These are phyloP conservation scores for Pristionchus japonicus DNA, from an alignment of 2,888 invertebrate species.

Conservation along the genomic window DNA sequence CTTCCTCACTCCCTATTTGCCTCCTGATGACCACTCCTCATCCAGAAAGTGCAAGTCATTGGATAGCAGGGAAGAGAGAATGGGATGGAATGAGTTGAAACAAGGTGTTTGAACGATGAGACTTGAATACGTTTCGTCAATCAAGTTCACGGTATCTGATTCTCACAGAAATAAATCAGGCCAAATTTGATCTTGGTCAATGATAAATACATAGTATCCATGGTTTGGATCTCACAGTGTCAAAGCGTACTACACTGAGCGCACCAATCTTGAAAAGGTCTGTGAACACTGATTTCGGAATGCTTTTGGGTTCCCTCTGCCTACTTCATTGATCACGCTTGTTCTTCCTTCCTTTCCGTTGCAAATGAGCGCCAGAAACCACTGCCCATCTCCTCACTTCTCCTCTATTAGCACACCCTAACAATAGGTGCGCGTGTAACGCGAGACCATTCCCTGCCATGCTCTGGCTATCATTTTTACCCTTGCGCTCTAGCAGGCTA, in stretches of 20 bases:
- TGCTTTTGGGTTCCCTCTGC: no score
- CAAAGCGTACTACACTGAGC: no score
- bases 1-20: neutral
- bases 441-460: neutral
- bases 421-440: slow-evolving; percentile 17
- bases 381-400: neutral
- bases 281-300: no score
- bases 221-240: no score
- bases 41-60: neutral
- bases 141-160: no score
- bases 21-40: neutral
- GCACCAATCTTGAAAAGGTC: no score
- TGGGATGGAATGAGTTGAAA: neutral
- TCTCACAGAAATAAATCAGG: no score
- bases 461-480: neutral
- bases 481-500: neutral
- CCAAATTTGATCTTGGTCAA: no score
- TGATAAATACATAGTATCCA: no score
- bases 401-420: slow-evolving; percentile 8
- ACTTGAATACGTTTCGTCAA: neutral
- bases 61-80: neutral
- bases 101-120: neutral
- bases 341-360: neutral
- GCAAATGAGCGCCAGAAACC: slow-evolving; percentile 11
- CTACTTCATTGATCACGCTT: no score